Conservation (phyloP, 2,888 invertebrate species). For the Cheilosia soror region DNA sequence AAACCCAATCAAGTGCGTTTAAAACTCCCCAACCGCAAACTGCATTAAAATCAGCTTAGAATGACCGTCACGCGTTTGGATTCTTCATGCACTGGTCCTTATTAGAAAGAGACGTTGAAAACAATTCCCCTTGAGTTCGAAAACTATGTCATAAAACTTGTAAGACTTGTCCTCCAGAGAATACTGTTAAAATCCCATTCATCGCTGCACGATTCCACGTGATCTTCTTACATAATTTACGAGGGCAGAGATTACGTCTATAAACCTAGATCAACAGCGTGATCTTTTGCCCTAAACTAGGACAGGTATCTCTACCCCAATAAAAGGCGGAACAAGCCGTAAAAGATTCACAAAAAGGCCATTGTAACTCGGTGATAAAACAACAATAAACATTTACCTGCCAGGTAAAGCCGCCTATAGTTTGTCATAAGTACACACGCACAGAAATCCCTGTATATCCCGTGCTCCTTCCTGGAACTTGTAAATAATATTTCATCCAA, state of each 20-base stretch:
- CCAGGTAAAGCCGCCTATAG: slow-evolving; percentile 20
- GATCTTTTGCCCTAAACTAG: slow-evolving; percentile 3
- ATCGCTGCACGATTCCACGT: slow-evolving; percentile 10
- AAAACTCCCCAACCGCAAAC: no score
- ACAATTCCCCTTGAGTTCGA: no score
- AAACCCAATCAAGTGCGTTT: no score
- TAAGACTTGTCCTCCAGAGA: not conserved
- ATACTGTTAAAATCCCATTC: slow-evolving; percentile 21
- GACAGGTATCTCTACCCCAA: not conserved
- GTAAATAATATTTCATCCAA: slow-evolving; percentile 19
- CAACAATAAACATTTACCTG: slow-evolving; percentile 11
- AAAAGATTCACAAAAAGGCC: slow-evolving; percentile 17
- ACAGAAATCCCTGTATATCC: not conserved
- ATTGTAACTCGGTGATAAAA: slow-evolving; percentile 20
- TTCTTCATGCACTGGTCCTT: no score
- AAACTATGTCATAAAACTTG: no score
- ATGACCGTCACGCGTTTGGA: no score
- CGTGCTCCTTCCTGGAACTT: slow-evolving; percentile 22
- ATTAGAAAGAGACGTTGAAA: no score
- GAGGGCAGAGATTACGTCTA: slow-evolving; percentile 14
- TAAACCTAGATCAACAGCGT: slow-evolving; percentile 3
- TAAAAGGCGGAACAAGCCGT: not conserved
- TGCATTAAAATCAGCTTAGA: no score
- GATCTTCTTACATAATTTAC: slow-evolving; percentile 36
- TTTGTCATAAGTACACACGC: not conserved